Conservation (phyloP, 2,113 vertebrate species). For the Phasianus colchicus region DNA sequence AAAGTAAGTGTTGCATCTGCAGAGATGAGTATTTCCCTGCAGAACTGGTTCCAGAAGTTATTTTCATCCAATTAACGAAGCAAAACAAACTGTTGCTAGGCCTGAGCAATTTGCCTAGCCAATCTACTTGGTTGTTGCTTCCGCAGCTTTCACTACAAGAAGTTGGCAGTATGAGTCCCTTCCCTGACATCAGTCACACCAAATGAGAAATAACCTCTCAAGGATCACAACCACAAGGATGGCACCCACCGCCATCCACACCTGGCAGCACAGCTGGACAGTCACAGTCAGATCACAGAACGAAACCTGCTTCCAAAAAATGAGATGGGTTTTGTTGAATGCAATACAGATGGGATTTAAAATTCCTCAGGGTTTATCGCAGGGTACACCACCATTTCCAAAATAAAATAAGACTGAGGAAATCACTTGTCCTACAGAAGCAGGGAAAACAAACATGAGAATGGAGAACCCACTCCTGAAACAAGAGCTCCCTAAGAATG, state of each 20-base stretch:
- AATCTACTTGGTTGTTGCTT: not conserved
- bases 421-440: not conserved
- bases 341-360: not conserved
- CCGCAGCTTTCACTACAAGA: not conserved
- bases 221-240: not conserved
- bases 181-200: not conserved
- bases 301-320: not conserved
- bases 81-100: constrained; percentile 6
- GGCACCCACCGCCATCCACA: not conserved
- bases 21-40: not conserved
- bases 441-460: not conserved
- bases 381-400: not conserved
- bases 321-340: not conserved
- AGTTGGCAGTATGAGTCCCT: not conserved
- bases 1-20: not conserved
- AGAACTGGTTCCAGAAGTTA: constrained; percentile 32
- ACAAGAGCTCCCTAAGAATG: not conserved
- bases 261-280: not conserved
- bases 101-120: not conserved
- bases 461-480: not conserved
- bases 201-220: not conserved
- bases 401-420: not conserved
- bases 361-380: not conserved
- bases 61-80: not conserved
- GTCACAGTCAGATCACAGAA: not conserved